phyloP scores from a whole-genome alignment of 2,113 vertebrate genomes.

The Cisticola juncidis region DNA sequence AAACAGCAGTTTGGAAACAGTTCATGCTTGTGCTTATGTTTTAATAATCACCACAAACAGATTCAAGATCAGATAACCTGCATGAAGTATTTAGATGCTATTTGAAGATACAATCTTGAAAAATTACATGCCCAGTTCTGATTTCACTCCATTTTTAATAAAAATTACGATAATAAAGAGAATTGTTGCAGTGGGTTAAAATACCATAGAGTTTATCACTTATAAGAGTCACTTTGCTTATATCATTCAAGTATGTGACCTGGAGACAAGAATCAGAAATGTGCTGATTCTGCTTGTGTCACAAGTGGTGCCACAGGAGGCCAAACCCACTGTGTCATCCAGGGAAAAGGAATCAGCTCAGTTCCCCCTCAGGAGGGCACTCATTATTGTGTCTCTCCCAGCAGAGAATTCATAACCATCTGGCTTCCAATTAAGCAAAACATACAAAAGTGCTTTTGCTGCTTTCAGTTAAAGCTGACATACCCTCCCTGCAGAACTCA shows the following conservation, averaged over 20 bases:
- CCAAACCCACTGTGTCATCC: neutral
- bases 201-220: neutral
- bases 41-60: constrained; percentile 21
- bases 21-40: neutral
- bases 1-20: constrained; percentile 20
- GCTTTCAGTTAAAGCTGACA: neutral
- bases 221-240: neutral
- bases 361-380: neutral
- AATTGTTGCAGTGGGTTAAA: neutral
- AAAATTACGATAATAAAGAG: neutral
- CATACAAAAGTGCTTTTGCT: neutral
- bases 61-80: neutral
- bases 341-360: neutral
- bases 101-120: neutral
- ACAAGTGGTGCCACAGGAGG: neutral
- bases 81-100: neutral
- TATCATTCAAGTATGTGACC: neutral
- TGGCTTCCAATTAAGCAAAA: constrained; percentile 14
- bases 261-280: neutral
- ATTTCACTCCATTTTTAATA: neutral
- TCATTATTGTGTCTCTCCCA: neutral
- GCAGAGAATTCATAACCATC: neutral
- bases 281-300: neutral
- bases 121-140: neutral
- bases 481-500: neutral